Evolutionary conservation across 2,888 invertebrate genomes (phyloP).

Genomic region (Chrysolina oricalcia): DNA sequence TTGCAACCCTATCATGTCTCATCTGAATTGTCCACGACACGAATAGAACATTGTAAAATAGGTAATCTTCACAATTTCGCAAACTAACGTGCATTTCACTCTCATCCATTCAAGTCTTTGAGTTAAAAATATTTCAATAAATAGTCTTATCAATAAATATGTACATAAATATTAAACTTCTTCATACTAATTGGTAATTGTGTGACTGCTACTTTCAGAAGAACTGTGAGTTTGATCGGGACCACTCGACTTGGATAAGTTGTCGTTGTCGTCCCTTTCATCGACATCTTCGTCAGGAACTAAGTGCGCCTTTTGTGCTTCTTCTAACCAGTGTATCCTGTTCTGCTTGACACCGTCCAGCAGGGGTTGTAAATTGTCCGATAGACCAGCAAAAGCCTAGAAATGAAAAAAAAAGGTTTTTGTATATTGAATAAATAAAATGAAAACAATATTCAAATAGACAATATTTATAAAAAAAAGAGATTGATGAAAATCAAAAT

Average conservation of each 20-base stretch:
- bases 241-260: conserved; percentile 63
- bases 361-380: conserved; percentile 85
- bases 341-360: conserved; percentile 89
- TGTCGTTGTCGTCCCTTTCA: conserved; percentile 66
- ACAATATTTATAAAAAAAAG: too few species aligned
- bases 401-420: conserved; percentile 50
- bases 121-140: conserved; percentile 63
- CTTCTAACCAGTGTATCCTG: conserved; percentile 87
- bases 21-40: not conserved
- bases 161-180: conserved; percentile 50
- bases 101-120: conserved; percentile 60
- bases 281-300: conserved; percentile 41
- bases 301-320: conserved; percentile 43
- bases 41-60: not conserved
- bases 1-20: not conserved
- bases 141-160: conserved; percentile 59
- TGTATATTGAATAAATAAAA: not conserved
- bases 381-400: conserved; percentile 89
- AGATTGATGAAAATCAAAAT: too few species aligned
- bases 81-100: conserved; percentile 32
- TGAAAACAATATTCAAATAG: not conserved
- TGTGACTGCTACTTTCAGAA: conserved; percentile 52
- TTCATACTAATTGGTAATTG: conserved; percentile 59
- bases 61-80: not conserved
- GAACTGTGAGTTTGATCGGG: conserved; percentile 60